phyloP scores from a whole-genome alignment of 2,797 vertebrate species.

The Sebastes iracundus region DNA sequence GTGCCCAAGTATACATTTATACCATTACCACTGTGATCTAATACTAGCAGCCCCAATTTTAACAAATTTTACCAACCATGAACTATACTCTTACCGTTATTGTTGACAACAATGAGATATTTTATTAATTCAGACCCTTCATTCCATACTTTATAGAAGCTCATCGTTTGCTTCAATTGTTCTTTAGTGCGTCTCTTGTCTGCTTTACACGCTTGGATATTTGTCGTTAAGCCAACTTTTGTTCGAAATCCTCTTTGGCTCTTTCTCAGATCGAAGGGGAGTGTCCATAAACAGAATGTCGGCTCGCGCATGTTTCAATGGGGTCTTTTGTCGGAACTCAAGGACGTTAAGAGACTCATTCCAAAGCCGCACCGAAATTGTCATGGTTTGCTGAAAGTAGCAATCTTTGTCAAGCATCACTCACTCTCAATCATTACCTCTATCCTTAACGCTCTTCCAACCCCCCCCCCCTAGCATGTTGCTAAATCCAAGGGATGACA shows the following conservation, averaged over 20 bases:
- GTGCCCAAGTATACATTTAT: no score
- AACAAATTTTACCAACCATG: fast-evolving
- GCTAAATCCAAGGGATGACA: not conserved
- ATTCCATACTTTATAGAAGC: not conserved
- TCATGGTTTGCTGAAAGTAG: not conserved
- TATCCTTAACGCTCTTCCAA: not conserved
- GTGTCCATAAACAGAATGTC: not conserved
- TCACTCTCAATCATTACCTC: not conserved
- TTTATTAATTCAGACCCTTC: not conserved
- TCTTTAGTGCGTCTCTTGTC: not conserved
- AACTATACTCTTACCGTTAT: not conserved
- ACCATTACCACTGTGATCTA: no score
- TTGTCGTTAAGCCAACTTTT: not conserved
- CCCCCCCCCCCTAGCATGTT: not conserved
- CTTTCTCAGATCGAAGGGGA: not conserved
- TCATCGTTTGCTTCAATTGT: not conserved
- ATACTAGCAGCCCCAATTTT: not conserved
- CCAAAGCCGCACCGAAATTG: not conserved
- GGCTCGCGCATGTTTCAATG: not conserved
- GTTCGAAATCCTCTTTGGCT: not conserved
- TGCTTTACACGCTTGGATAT: not conserved
- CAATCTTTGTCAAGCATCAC: not conserved
- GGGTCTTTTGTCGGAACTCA: not conserved
- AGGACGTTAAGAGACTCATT: not conserved
- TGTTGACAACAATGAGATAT: not conserved